These are phyloP conservation scores for Muscina levida DNA, from an alignment of 2,888 invertebrate genomes.

Conservation along the genomic window DNA sequence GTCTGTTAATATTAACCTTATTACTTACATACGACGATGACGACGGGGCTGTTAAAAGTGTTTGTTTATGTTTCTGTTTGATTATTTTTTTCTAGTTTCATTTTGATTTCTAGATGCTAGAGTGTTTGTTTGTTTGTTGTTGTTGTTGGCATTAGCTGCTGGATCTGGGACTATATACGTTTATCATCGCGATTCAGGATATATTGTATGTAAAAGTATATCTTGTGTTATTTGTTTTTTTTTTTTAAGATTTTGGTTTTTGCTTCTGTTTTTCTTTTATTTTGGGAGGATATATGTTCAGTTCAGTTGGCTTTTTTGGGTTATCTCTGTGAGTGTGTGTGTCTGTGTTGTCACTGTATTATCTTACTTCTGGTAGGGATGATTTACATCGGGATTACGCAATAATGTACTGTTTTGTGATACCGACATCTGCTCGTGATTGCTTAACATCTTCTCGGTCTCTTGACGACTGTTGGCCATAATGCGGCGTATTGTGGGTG, in stretches of 20 bases:
- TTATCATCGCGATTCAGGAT: neutral
- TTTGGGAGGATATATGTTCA: constrained; percentile 52
- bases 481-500: constrained; percentile 79
- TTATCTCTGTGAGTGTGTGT: no score
- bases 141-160: constrained; percentile 1
- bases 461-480: constrained; percentile 80
- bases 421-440: constrained; percentile 72
- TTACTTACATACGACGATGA: constrained; percentile 37
- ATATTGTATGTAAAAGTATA: no score
- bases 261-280: no score
- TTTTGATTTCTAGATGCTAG: constrained; percentile 32
- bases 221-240: neutral
- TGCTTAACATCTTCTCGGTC: constrained; percentile 79
- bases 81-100: constrained; percentile 19
- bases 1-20: constrained; percentile 24
- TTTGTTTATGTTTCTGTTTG: constrained; percentile 9
- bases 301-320: constrained; percentile 65
- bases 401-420: constrained; percentile 77
- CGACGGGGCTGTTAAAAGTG: constrained; percentile 34
- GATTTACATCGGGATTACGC: constrained; percentile 78
- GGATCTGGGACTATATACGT: neutral
- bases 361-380: constrained; percentile 78
- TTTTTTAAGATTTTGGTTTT: no score
- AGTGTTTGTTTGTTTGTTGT: no score
- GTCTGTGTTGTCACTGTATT: no score